These are phyloP conservation scores for Melolontha melolontha DNA, from an alignment of 2,888 invertebrate species.

Conservation along the genomic window DNA sequence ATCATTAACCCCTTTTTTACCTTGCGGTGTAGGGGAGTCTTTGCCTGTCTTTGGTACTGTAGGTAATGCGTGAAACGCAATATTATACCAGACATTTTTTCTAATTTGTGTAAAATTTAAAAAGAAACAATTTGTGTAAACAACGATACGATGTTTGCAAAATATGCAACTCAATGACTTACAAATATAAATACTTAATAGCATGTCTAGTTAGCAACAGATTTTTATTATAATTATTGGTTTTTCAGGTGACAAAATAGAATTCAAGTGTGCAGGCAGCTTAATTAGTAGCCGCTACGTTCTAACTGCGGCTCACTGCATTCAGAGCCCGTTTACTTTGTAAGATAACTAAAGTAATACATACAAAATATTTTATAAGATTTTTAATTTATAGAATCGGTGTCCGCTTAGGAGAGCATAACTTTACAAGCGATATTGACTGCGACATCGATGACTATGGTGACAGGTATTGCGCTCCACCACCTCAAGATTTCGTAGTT, in stretches of 20 bases:
- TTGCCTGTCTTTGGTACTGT: too few species aligned
- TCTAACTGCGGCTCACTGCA: constrained; percentile 26
- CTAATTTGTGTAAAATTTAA: too few species aligned
- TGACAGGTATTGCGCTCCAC: constrained; percentile 58
- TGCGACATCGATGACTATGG: not conserved
- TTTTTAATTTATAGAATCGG: constrained; percentile 63
- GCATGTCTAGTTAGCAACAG: too few species aligned
- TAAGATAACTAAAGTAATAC: not conserved
- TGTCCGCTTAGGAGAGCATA: constrained; percentile 73
- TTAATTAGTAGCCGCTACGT: constrained; percentile 19
- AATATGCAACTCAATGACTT: too few species aligned
- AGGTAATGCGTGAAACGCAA: too few species aligned
- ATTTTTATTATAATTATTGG: not conserved
- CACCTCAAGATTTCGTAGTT: constrained; percentile 68
- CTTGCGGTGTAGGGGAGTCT: too few species aligned
- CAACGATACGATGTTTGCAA: too few species aligned
- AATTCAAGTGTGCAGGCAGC: constrained; percentile 13
- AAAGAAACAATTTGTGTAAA: too few species aligned
- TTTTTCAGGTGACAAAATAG: constrained; percentile 7
- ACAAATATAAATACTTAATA: too few species aligned
- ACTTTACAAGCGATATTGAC: not conserved
- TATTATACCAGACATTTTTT: too few species aligned
- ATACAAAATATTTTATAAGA: too few species aligned
- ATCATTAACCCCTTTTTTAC: too few species aligned
- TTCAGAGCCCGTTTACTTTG: not conserved